Evolutionary conservation across 2,888 invertebrate species (phyloP), one percentile per base, ranked within the genome.

Genomic region (Harmothoe impar): DNA sequence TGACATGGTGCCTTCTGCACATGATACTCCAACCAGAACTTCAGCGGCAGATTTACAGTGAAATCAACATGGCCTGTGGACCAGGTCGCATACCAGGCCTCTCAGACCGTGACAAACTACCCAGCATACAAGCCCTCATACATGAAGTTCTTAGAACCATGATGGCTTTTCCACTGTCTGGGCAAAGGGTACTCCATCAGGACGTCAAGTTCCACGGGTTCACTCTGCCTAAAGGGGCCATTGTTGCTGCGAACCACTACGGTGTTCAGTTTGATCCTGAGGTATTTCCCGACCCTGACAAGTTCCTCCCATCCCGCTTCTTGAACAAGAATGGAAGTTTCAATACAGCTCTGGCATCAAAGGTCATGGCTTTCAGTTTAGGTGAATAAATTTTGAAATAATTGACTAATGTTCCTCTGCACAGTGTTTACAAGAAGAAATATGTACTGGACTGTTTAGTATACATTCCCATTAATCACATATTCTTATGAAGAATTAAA

Each of bases 21-120:
- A 0, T 89, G 68, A 33, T n/a, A 1, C 33, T 17, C 31, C 0
- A 89, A 12, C 68, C 31, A 68, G 29, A 33, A 23, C 31, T 56
- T 12, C 68, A 68, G 33, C 23, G 23, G 23, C 5, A 33, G 31
- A 29, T 89, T 23, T 29, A 56, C 23, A 31, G 5, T 12, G 89
- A 89, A 23, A 68, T 89, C 12, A 35, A 31, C 17, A 15, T 52
- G 17, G 29, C 52, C 5, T 86, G 86, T 54, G 86, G 86, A 29
- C 29, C 72, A 5, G 17, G 29, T 17, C 72, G 29, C 5, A 3
- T 72, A 25, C 72, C 72, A 3, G 3, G 15, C 15, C 72, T 72
- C n/a, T 23, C 72, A n/a, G 72, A 72, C 72, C 0, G 3, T 7
- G 3, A n/a, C 20, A 72, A 72, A 3, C 25, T 72, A 5, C 72